Conservation (phyloP, 1,140 invertebrate genomes). For the Euwallacea fornicatus region DNA sequence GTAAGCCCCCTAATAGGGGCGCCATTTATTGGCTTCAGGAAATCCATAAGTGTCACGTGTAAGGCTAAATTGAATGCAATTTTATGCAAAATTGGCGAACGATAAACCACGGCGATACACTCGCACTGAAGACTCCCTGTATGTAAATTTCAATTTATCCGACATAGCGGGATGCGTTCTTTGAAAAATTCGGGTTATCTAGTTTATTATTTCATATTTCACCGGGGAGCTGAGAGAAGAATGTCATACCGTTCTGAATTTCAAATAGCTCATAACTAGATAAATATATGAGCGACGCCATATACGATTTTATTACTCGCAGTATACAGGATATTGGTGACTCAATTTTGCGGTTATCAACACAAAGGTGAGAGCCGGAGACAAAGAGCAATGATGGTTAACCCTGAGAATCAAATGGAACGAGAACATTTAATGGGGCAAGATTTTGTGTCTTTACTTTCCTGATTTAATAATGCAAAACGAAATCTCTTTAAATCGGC, state of each 20-base stretch:
- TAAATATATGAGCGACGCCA: conserved; percentile 19
- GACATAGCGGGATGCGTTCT: not conserved
- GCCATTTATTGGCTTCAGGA: too few species aligned
- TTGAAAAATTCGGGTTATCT: conserved; percentile 4
- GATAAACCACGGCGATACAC: not conserved
- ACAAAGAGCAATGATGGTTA: conserved; percentile 9
- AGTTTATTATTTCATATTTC: conserved; percentile 9
- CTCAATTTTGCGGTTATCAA: conserved; percentile 17
- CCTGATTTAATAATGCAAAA: too few species aligned
- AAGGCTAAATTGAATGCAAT: too few species aligned
- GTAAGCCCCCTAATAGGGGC: too few species aligned
- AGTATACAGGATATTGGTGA: conserved; percentile 15
- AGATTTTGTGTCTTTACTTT: too few species aligned
- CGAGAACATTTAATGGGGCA: not conserved
- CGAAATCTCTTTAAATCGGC: too few species aligned
- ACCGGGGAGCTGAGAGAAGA: not conserved
- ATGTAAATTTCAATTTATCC: conserved; percentile 9
- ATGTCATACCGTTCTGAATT: conserved; percentile 10
- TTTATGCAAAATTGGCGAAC: not conserved
- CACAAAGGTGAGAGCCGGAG: conserved; percentile 1
- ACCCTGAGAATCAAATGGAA: not conserved
- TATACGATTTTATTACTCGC: conserved; percentile 12
- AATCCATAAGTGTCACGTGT: too few species aligned
- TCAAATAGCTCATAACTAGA: conserved; percentile 6
- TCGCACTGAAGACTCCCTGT: not conserved